phyloP scores from a whole-genome alignment of 1,140 invertebrate species.

The Eueides isabella region DNA sequence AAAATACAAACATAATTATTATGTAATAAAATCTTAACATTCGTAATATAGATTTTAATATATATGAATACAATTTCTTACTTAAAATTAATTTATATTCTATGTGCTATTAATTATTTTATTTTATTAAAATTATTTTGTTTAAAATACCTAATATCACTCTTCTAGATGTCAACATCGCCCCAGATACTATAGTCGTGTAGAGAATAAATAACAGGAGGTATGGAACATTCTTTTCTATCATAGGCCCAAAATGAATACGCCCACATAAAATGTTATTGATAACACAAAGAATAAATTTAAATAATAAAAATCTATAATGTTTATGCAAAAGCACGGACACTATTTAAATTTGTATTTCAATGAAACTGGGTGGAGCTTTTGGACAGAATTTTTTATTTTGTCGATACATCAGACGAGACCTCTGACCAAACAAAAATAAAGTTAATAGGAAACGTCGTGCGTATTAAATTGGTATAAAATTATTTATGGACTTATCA shows the following conservation, averaged over 20 bases:
- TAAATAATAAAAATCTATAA: constrained; percentile 11
- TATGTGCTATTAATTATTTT: too few species aligned
- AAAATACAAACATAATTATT: too few species aligned
- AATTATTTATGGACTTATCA: too few species aligned
- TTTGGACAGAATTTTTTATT: constrained; percentile 2
- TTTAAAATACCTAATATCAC: not conserved
- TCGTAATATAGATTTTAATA: too few species aligned
- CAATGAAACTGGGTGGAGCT: constrained; percentile 9
- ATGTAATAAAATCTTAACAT: too few species aligned
- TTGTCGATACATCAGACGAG: constrained; percentile 5
- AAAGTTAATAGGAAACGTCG: not conserved
- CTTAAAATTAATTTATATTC: too few species aligned
- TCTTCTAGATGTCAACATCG: not conserved
- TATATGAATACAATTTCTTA: too few species aligned
- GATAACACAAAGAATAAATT: constrained; percentile 26
- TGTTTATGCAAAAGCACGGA: constrained; percentile 5
- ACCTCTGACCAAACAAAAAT: constrained; percentile 8
- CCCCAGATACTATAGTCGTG: not conserved
- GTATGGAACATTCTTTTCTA: not conserved
- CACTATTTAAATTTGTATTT: constrained; percentile 4
- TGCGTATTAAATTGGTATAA: constrained; percentile 3
- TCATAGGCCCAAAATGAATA: constrained; percentile 25
- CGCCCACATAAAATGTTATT: constrained; percentile 32
- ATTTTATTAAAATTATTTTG: too few species aligned
- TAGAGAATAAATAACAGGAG: constrained; percentile 3